Evolutionary conservation across 1,140 invertebrate species (phyloP).

Genomic region (Acromyrmex heyeri): DNA sequence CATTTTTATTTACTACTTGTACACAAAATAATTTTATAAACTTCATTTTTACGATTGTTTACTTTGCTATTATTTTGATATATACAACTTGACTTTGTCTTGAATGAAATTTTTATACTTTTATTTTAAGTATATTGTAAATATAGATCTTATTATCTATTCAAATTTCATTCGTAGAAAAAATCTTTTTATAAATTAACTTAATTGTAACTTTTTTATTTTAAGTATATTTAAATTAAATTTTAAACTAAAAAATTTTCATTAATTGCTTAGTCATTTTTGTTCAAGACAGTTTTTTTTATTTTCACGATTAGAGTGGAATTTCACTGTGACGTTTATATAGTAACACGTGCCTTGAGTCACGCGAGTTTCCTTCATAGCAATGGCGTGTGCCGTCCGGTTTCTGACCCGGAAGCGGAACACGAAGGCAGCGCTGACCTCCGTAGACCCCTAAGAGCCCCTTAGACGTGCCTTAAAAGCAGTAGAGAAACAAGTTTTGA

Average conservation of each 20-base stretch:
- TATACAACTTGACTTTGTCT: not conserved
- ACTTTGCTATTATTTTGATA: not conserved
- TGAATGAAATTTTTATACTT: not conserved
- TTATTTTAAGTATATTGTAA: too few relatives aligned
- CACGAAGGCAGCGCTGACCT: conserved; percentile 75
- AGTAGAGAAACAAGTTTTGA: conserved; percentile 84
- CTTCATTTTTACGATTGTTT: not conserved
- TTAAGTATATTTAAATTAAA: not conserved
- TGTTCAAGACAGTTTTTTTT: not conserved
- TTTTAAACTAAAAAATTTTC: not conserved
- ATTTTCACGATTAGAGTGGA: not conserved
- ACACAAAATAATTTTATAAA: not conserved
- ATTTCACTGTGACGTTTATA: conserved; percentile 3
- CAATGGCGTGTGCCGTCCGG: conserved; percentile 78
- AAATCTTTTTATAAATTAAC: too few relatives aligned
- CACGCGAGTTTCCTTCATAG: conserved; percentile 26
- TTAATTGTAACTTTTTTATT: too few relatives aligned
- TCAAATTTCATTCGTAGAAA: too few relatives aligned
- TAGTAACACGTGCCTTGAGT: conserved; percentile 35
- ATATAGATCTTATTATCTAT: too few relatives aligned
- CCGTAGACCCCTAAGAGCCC: conserved; percentile 70
- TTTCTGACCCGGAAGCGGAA: conserved; percentile 82
- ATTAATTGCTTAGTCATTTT: not conserved
- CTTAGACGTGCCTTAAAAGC: conserved; percentile 67
- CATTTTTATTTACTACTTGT: not conserved